Evolutionary conservation across 2,797 vertebrate species (phyloP).

Genomic region (Macroramphosus scolopax): DNA sequence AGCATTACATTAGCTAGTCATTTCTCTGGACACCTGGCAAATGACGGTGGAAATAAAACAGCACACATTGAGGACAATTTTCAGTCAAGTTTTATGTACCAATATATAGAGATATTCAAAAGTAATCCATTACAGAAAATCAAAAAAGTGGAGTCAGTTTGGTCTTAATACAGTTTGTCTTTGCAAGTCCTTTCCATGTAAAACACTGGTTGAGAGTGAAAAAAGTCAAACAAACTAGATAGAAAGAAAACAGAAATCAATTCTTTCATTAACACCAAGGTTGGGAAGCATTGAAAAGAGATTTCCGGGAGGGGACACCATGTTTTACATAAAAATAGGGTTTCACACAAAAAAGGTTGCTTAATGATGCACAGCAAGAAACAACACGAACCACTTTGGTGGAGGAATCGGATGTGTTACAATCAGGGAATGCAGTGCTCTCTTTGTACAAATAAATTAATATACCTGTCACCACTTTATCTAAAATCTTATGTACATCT

Average conservation of each 20-base stretch:
- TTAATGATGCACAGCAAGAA: slow-evolving; percentile 62
- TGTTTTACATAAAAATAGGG: slow-evolving; percentile 38
- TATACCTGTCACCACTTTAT: slow-evolving; percentile 75
- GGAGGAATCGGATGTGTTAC: slow-evolving; percentile 63
- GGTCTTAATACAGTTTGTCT: slow-evolving; percentile 51
- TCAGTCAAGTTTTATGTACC: slow-evolving; percentile 75
- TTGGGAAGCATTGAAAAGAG: slow-evolving; percentile 26
- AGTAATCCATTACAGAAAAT: slow-evolving; percentile 71
- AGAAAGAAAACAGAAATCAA: slow-evolving; percentile 51
- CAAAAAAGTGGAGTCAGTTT: slow-evolving; percentile 69
- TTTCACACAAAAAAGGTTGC: slow-evolving; percentile 31
- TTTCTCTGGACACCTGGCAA: no score
- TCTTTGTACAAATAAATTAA: slow-evolving; percentile 81
- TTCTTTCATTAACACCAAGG: slow-evolving; percentile 35
- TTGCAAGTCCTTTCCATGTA: slow-evolving; percentile 53
- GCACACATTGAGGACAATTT: slow-evolving; percentile 40
- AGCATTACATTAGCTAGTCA: no score
- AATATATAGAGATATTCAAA: slow-evolving; percentile 81
- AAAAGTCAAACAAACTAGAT: slow-evolving; percentile 47
- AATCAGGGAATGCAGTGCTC: slow-evolving; percentile 69
- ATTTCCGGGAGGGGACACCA: slow-evolving; percentile 11
- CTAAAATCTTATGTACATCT: slow-evolving; percentile 84
- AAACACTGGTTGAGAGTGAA: slow-evolving; percentile 43
- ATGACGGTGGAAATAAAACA: slow-evolving; percentile 16
- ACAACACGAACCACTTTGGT: slow-evolving; percentile 76